Percentiles rank a stretch among this genome's conserved stretches.
phyloP scores from a whole-genome alignment of 2,797 vertebrate species.

The Silurus lanzhouensis region DNA sequence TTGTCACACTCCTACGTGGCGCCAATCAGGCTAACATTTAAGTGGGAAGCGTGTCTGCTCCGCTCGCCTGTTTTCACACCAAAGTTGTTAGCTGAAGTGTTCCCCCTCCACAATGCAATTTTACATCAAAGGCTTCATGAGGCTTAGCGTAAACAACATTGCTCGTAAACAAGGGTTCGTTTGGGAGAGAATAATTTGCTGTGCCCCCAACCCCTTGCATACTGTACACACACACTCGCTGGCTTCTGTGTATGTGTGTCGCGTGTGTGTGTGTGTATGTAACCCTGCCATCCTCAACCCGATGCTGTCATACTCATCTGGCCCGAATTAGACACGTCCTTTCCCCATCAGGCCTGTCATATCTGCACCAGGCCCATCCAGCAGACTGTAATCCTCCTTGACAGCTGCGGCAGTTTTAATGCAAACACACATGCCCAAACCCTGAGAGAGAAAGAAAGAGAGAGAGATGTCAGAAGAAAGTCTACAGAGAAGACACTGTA shows the following conservation, averaged over 20 bases:
- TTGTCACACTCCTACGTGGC: slow-evolving; percentile 39
- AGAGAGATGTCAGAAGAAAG: slow-evolving; percentile 24
- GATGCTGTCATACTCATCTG: slow-evolving; percentile 41
- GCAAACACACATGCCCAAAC: slow-evolving; percentile 53
- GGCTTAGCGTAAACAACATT: slow-evolving; percentile 17
- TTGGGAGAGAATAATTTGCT: slow-evolving; percentile 18
- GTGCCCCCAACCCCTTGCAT: not conserved
- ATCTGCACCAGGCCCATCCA: slow-evolving; percentile 44
- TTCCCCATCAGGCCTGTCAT: slow-evolving; percentile 57
- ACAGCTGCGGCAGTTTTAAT: slow-evolving; percentile 55
- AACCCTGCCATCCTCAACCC: slow-evolving; percentile 42
- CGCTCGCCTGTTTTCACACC: slow-evolving; percentile 32
- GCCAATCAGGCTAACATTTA: slow-evolving; percentile 56
- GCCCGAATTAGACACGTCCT: slow-evolving; percentile 47
- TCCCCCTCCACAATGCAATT: slow-evolving; percentile 21
- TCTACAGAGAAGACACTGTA: slow-evolving; percentile 5
- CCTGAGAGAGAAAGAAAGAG: slow-evolving; percentile 24
- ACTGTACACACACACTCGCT: not conserved
- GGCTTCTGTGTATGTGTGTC: not conserved
- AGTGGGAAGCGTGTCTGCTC: slow-evolving; percentile 30
- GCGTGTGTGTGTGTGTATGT: slow-evolving; percentile 10
- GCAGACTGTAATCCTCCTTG: slow-evolving; percentile 49
- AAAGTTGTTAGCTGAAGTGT: slow-evolving; percentile 36
- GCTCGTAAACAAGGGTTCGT: slow-evolving; percentile 36
- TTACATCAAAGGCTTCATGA: slow-evolving; percentile 33